Evolutionary conservation across 2,797 vertebrate species (phyloP), one percentile per base, ranked within the genome.

Genomic region (Anas capensis): DNA sequence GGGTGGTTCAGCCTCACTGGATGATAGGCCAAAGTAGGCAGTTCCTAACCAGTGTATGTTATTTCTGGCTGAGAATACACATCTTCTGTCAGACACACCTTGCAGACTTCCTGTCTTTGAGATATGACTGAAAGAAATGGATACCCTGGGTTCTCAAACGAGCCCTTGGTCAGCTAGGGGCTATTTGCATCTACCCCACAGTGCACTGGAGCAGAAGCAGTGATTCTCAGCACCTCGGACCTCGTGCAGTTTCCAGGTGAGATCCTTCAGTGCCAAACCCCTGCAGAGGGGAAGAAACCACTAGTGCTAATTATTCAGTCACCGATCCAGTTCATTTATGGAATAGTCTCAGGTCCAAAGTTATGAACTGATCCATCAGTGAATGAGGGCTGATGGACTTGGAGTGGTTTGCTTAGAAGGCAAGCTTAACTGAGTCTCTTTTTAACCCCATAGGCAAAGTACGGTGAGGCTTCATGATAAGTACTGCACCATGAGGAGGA

Each of bases 121-220:
- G 64, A 33, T 21, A 17, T 54, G 38, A 19, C 36, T 18, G 56
- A n/a, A 79, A 79, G 46, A 34, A 75, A 57, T 2, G 19, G 76
- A 66, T 65, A 85, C 6, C n/a, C 20, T 0, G 3, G 57, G 20
- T n/a, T 62, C 48, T 70, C 51, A 33, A 14, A 11, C 0, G 2
- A 77, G 80, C 68, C 26, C 51, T 27, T 31, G 73, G 53, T n/a
- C 60, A 69, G 17, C 10, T 49, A 38, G 38, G 34, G 64, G 21
- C 11, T 3, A 2, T 42, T 21, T 73, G 29, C 53, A 66, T 7
- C 33, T 40, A 36, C 24, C 8, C 19, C 2, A 0, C 2, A 4
- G 82, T 33, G 38, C 29, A 11, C 38, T 11, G 86, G 64, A 60
- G 57, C 38, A 90, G 42, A 31, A 70, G 29, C 38, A 34, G 23